Conservation (phyloP, 2,888 invertebrate species). For the Erynnis tages region DNA sequence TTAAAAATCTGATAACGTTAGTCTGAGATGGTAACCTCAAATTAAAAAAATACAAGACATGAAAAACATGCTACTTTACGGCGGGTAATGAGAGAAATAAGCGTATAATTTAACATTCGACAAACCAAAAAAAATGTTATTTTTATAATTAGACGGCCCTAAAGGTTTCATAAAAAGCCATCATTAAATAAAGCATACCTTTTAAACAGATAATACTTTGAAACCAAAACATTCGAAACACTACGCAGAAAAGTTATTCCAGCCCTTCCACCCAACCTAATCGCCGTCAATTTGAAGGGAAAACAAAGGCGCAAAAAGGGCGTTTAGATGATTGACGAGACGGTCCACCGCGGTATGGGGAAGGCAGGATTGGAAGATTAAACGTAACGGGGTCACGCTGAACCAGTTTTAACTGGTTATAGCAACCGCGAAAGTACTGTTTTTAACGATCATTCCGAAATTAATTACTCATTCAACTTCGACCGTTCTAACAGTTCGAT, state of each 20-base stretch:
- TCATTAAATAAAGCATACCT: not conserved
- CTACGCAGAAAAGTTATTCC: not conserved
- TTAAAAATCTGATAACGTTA: no score
- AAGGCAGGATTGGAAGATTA: not conserved
- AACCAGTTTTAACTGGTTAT: not conserved
- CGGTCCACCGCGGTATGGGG: not conserved
- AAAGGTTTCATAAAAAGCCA: no score
- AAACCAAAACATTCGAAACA: not conserved
- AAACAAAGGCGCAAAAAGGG: constrained; percentile 12
- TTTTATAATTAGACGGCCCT: no score
- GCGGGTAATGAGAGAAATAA: no score
- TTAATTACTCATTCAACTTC: no score
- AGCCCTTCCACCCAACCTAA: not conserved
- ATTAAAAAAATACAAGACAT: not conserved
- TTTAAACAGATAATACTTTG: not conserved
- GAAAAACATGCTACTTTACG: no score
- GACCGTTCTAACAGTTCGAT: not conserved
- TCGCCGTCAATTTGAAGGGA: constrained; percentile 3
- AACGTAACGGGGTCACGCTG: constrained; percentile 1
- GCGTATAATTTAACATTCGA: no score
- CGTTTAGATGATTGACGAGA: constrained; percentile 19
- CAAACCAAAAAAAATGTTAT: no score
- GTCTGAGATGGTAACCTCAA: no score
- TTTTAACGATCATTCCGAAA: no score
- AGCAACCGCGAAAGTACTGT: not conserved